These are phyloP conservation scores for Pseudococcus jackbeardsleyi DNA, from an alignment of 2,888 invertebrate genomes.

Conservation along the genomic window DNA sequence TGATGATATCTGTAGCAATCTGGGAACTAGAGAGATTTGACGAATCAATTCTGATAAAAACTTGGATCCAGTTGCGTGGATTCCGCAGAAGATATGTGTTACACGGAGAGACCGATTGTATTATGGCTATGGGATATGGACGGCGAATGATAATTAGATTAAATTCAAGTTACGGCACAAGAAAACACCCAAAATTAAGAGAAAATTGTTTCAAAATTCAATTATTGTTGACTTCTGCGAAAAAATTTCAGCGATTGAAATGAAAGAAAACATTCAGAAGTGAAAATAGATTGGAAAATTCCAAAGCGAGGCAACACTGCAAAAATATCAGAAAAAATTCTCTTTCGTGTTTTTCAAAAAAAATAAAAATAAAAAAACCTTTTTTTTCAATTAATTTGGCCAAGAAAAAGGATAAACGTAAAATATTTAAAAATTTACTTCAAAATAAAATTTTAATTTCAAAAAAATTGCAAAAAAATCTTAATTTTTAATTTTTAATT, in stretches of 20 bases:
- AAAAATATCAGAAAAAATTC: too few relatives aligned
- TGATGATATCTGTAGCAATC: background rate
- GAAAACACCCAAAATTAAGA: slow-evolving; percentile 9
- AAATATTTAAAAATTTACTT: too few relatives aligned
- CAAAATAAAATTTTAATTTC: too few relatives aligned
- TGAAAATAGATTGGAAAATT: background rate
- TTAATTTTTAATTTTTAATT: too few relatives aligned
- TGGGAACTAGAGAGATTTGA: background rate
- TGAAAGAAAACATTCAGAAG: background rate
- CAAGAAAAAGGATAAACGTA: too few relatives aligned
- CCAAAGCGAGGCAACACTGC: too few relatives aligned
- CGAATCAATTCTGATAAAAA: background rate
- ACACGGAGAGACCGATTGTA: background rate
- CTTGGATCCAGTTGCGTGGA: background rate
- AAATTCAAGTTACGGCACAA: background rate
- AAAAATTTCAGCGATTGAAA: background rate
- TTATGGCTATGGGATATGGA: background rate
- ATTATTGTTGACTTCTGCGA: background rate
- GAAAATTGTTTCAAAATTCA: background rate
- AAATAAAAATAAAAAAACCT: too few relatives aligned
- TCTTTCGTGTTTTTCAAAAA: too few relatives aligned
- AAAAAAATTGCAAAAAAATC: too few relatives aligned
- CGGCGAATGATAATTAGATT: background rate
- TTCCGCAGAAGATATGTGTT: background rate
- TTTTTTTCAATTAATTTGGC: too few relatives aligned